Conservation (phyloP, 1,140 invertebrate genomes). For the Drosophila biarmipes region DNA sequence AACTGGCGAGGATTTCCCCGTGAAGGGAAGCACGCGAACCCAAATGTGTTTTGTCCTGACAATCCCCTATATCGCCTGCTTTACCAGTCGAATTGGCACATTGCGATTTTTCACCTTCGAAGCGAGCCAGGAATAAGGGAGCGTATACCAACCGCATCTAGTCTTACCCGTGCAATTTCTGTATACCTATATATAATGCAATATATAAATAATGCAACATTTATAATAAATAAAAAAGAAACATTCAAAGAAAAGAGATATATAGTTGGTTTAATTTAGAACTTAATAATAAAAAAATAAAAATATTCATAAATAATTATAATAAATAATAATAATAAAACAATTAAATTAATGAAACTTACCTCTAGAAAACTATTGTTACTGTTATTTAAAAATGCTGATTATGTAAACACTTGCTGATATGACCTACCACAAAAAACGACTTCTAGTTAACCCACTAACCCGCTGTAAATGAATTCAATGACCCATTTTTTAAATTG, state of each 20-base stretch:
- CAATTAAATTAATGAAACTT: not conserved
- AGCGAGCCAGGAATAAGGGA: not conserved
- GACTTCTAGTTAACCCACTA: not conserved
- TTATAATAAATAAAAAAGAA: slow-evolving; percentile 3
- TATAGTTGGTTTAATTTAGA: too few species aligned
- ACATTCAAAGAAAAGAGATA: not conserved
- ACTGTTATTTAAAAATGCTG: not conserved
- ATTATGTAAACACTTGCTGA: not conserved
- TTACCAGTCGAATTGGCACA: slow-evolving; percentile 48
- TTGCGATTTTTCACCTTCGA: slow-evolving; percentile 48
- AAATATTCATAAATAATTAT: too few species aligned
- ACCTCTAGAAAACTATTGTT: too few species aligned
- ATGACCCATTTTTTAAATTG: not conserved
- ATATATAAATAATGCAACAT: not conserved
- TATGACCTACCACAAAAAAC: not conserved
- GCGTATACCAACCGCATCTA: not conserved
- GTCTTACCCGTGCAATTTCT: slow-evolving; percentile 36
- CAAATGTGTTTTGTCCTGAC: slow-evolving; percentile 57
- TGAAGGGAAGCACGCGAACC: slow-evolving; percentile 45
- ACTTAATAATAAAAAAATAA: too few species aligned
- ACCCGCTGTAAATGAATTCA: not conserved
- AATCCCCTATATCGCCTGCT: slow-evolving; percentile 52
- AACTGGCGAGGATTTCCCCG: slow-evolving; percentile 49
- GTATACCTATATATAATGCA: not conserved
- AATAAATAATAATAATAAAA: not conserved